These are phyloP conservation scores for Emesis castigata DNA, from an alignment of 2,888 invertebrate genomes.

Conservation along the genomic window DNA sequence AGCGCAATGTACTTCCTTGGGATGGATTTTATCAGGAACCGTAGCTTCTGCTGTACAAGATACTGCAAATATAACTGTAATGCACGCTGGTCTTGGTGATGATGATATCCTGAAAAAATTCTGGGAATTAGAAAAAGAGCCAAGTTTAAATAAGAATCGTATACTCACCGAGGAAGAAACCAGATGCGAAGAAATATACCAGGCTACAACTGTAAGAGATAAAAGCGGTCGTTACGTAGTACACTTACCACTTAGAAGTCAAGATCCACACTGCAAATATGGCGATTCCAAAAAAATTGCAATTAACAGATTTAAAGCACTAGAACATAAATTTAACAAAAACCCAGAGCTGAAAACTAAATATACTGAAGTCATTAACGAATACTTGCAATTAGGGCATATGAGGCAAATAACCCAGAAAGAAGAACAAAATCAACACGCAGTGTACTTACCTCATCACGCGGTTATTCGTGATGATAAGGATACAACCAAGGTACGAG, in stretches of 20 bases:
- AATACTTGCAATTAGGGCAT: conserved; percentile 15
- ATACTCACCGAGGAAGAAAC: conserved; percentile 36
- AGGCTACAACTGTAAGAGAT: conserved; percentile 30
- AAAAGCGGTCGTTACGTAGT: conserved; percentile 44
- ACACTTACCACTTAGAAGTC: conserved; percentile 41
- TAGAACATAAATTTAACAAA: conserved; percentile 25
- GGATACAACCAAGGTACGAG: no score
- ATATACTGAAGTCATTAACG: conserved; percentile 11
- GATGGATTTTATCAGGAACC: no score
- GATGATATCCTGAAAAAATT: background rate
- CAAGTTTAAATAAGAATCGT: conserved; percentile 10
- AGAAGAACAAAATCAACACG: background rate
- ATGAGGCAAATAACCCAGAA: conserved; percentile 2
- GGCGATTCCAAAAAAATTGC: conserved; percentile 29
- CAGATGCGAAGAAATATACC: conserved; percentile 43
- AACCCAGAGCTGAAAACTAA: conserved; percentile 17
- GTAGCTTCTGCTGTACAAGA: no score
- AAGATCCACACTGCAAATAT: conserved; percentile 29
- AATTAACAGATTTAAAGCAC: conserved; percentile 15
- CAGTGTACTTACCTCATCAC: conserved; percentile 39
- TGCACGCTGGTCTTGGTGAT: no score
- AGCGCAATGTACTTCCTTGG: no score
- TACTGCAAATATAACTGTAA: no score
- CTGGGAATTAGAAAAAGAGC: conserved; percentile 43
- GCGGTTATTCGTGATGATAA: conserved; percentile 35